Evolutionary conservation across 2,113 vertebrate genomes (phyloP), one percentile per base, ranked within the genome.

Genomic region (Herpailurus yagouaroundi): DNA sequence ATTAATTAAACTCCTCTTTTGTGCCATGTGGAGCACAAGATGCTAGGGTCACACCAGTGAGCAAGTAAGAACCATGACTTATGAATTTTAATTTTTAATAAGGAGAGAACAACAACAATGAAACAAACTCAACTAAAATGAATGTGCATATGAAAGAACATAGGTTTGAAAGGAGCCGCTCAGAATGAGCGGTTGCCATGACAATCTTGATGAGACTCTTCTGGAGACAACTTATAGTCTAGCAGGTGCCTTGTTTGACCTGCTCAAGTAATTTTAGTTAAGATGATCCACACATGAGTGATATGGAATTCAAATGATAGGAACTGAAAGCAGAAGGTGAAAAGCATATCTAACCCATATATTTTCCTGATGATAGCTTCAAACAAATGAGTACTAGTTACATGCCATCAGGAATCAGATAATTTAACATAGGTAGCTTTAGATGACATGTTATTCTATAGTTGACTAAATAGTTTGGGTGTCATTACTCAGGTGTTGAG

Each of bases 121-220:
- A 90, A 63, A 80, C 74, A 73, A 71, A 93, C 15, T 91, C 31
- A 90, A 87, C 18, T 48, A 63, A 92, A 95, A 87, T 57, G 81
- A 85, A 80, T 33, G 5, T 55, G 66, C 31, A 82, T 55, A 74
- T 52, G 50, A 60, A 94, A 92, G 16, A 55, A 73, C 7, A 90
- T 4, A 94, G 27, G 31, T 63, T 92, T 90, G 41, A 86, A 77
- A 93, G 36, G 27, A 82, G 5, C 31, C 23, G 60, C 33, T 84
- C 63, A 80, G 23, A 97, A 74, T 52, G 23, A 74, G 25, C 33
- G 80, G 48, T 96, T 97, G 41, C 79, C 38, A 86, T 89, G 87
- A 71, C 25, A 81, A 4, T 96, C 31, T 92, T 55, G 48, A 76
- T 88, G 77, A 88, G 86, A 29, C 10, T 91, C 41, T 93, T 14